phyloP scores from a whole-genome alignment of 2,113 vertebrate genomes.

The Pithys albifrons region DNA sequence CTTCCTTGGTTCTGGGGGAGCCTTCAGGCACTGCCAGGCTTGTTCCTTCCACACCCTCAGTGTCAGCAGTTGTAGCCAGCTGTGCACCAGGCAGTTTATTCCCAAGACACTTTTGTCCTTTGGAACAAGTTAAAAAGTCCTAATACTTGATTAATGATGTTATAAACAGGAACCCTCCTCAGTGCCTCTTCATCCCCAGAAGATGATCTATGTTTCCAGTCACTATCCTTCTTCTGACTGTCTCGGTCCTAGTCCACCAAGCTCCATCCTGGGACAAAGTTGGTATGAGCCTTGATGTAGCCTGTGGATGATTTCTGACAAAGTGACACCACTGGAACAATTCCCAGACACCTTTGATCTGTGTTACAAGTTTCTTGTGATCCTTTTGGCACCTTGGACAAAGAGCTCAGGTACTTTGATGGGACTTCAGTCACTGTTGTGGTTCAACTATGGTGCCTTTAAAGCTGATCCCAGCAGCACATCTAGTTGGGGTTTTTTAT shows the following conservation, averaged over 20 bases:
- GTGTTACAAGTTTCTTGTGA: neutral
- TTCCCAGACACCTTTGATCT: neutral
- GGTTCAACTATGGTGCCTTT: neutral
- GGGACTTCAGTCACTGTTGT: neutral
- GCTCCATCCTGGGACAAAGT: neutral
- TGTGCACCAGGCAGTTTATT: constrained; percentile 22
- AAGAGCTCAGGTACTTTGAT: neutral
- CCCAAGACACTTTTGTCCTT: neutral
- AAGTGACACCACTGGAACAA: neutral
- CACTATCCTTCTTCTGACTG: neutral
- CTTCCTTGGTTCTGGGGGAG: neutral
- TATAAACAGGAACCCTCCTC: constrained; percentile 13
- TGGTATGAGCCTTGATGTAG: neutral
- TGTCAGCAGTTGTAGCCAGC: constrained; percentile 29
- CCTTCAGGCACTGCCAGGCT: neutral
- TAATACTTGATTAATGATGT: neutral
- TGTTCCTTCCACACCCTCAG: neutral
- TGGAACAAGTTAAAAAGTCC: neutral
- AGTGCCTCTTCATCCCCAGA: neutral
- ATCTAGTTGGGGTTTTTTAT: neutral
- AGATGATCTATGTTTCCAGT: neutral
- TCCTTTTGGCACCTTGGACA: neutral
- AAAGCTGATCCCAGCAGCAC: neutral
- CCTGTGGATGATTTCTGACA: neutral
- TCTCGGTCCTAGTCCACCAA: neutral